Base-by-base conservation (phyloP, 2,113 vertebrate species). In the Rhinolophus ferrumequinum region DNA sequence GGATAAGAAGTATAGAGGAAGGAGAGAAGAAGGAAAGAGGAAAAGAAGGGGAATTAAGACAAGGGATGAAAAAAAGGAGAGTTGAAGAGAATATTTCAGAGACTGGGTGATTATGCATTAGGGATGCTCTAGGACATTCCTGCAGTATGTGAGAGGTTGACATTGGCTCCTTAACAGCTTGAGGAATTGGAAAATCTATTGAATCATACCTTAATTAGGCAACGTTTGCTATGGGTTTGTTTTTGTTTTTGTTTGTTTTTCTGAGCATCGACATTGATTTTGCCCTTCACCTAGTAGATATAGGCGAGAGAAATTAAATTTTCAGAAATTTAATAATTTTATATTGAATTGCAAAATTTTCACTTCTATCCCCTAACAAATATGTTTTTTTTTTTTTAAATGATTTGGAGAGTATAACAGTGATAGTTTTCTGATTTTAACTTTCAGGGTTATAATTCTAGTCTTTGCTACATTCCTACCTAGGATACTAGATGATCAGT, bases 331-430 rank as follows among this genome's bases (percentile, higher is more conserved):
- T 80, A 67, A 33, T 88, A 54, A 70, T 60, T 85, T n/a, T 54
- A 0, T 35, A 60, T 80, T 82, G n/a, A 93, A 62, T 91, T 75
- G 58, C 7, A 10, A 81, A 69, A 44, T 73, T 89, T 96, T 96
- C n/a, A 50, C 41, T 94, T 85, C 4, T 67, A 6, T 73, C 6
- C 13, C 30, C 8, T 64, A 21, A 85, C 10, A 77, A 88, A 30
- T 73, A 18, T 28, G 58, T 82, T 58, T 35, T 41, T 79, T 80
- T 84, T 66, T 77, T 91, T 81, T 62, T 12, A 21, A 72, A 75
- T 90, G 22, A 50, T 35, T 72, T 77, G n/a, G 22, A 6, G 13
- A 79, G 33, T 52, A 10, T n/a, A 33, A 13, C 2, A 24, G 15
- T 91, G 33, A 33, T 85, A 33, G 14, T 56, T 26, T 80, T 52